Conservation (phyloP, 2,888 invertebrate species). For the Ichneumon xanthorius region DNA sequence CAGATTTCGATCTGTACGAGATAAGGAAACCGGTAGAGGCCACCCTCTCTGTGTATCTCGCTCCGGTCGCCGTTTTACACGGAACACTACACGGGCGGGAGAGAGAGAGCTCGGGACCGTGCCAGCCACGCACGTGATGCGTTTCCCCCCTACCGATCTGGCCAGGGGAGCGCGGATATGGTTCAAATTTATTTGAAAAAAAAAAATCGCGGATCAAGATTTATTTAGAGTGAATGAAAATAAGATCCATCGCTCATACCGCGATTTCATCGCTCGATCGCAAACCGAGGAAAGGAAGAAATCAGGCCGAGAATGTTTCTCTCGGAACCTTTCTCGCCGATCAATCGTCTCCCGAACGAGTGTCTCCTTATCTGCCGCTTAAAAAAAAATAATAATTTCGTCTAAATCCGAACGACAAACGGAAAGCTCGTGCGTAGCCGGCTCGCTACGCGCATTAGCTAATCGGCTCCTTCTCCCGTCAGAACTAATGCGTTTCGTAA, state of each 20-base stretch:
- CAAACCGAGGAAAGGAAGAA: not conserved
- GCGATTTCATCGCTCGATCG: not conserved
- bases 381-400: not conserved
- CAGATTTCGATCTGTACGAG: conserved; percentile 79
- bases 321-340: conserved; percentile 55
- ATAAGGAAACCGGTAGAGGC: conserved; percentile 80
- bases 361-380: conserved; percentile 14
- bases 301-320: not conserved
- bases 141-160: conserved; percentile 11
- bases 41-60: conserved; percentile 9
- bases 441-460: conserved; percentile 32
- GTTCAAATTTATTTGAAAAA: not conserved
- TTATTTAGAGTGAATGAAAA: not conserved
- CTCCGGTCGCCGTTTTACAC: conserved; percentile 4
- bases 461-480: not conserved
- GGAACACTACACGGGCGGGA: not conserved
- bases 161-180: not conserved
- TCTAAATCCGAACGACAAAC: conserved; percentile 69
- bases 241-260: not conserved
- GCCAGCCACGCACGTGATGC: conserved; percentile 48
- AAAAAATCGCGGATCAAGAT: not conserved
- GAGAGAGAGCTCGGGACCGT: not conserved
- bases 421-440: conserved; percentile 17
- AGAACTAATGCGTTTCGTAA: conserved; percentile 43
- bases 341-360: conserved; percentile 70